Percentiles rank a stretch among this genome's conserved stretches.
Evolutionary conservation across 2,888 invertebrate genomes (phyloP).

Genomic region (Orgyia antiqua): DNA sequence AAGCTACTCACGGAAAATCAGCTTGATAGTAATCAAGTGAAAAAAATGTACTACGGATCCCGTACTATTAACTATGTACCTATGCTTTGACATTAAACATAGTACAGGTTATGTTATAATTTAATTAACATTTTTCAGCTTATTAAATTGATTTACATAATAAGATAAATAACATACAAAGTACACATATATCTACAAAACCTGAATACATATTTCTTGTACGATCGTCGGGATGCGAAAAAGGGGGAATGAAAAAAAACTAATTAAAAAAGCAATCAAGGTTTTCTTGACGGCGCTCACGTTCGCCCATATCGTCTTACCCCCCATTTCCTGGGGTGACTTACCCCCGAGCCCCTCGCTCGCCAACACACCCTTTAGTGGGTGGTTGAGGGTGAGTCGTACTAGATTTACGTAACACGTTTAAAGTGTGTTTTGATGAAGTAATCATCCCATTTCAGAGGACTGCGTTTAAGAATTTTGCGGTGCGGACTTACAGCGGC

Average conservation of each 20-base stretch:
- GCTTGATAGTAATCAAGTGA: too few relatives aligned
- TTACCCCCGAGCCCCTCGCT: conserved; percentile 32
- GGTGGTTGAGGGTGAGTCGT: conserved; percentile 54
- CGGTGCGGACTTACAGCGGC: conserved; percentile 59
- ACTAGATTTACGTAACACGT: conserved; percentile 79
- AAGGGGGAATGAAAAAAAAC: conserved; percentile 74
- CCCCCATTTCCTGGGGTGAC: conserved; percentile 60
- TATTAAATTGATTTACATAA: too few relatives aligned
- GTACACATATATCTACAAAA: conserved; percentile 35
- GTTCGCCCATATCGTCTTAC: conserved; percentile 79
- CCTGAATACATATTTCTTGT: conserved; percentile 69
- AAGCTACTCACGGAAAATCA: too few relatives aligned
- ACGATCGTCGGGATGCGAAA: conserved; percentile 69
- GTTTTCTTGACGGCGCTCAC: conserved; percentile 79
- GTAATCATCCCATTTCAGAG: conserved; percentile 77
- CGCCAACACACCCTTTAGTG: conserved; percentile 59
- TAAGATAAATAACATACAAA: conserved; percentile 27
- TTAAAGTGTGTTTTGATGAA: conserved; percentile 79
- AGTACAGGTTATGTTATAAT: too few relatives aligned
- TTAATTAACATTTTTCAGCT: too few relatives aligned
- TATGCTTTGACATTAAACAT: too few relatives aligned
- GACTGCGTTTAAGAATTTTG: conserved; percentile 76
- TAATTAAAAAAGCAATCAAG: conserved; percentile 79
- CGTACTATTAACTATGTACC: too few relatives aligned
- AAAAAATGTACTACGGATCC: too few relatives aligned